Conservation (phyloP, 2,113 vertebrate genomes). For the Scopus umbretta region DNA sequence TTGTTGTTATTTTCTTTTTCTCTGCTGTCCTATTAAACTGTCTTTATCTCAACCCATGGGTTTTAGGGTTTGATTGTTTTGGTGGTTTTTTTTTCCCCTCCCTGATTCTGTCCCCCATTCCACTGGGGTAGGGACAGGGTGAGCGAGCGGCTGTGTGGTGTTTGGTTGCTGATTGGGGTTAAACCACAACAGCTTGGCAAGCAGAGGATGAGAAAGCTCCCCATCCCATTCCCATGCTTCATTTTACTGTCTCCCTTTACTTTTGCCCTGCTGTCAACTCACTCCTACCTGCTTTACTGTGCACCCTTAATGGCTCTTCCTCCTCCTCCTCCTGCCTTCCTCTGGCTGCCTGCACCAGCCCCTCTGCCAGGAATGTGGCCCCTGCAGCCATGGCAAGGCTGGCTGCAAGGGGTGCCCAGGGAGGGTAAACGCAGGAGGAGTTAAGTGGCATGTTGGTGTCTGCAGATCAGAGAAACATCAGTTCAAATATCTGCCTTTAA, state of each 20-base stretch:
- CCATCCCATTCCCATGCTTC: not conserved
- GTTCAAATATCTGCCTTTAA: not conserved
- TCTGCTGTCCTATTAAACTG: too few relatives aligned
- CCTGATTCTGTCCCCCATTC: too few relatives aligned
- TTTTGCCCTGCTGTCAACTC: not conserved
- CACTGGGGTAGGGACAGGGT: too few relatives aligned
- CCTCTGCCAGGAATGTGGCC: fast-evolving
- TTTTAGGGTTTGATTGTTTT: too few relatives aligned
- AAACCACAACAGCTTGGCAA: too few relatives aligned
- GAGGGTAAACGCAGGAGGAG: not conserved
- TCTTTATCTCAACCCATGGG: too few relatives aligned
- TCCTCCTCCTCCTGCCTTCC: not conserved
- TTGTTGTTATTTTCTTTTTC: too few relatives aligned
- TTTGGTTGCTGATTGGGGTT: too few relatives aligned
- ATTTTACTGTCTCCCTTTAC: not conserved
- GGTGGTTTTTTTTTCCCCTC: too few relatives aligned
- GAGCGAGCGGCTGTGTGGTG: too few relatives aligned
- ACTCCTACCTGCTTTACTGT: not conserved
- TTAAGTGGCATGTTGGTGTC: not conserved
- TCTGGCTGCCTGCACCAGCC: not conserved
- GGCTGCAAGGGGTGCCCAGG: fast-evolving
- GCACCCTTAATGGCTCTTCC: not conserved
- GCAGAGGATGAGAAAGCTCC: not conserved
- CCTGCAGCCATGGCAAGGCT: not conserved
- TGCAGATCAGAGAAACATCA: not conserved